Percentiles rank a stretch among this genome's conserved stretches.
phyloP scores from a whole-genome alignment of 2,888 invertebrate species.

The Priocnemis perturbator region DNA sequence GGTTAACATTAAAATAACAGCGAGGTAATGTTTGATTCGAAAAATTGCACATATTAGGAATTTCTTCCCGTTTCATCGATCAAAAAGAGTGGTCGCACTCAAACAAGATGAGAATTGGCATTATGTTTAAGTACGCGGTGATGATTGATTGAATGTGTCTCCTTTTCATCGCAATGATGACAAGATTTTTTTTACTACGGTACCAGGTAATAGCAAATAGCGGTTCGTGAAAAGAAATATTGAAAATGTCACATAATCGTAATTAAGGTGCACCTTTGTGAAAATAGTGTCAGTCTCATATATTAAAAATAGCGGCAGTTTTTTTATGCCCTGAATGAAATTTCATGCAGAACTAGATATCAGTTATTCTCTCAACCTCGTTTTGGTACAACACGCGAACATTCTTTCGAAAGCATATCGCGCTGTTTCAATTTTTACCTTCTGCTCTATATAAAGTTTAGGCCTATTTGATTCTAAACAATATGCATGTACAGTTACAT shows the following conservation, averaged over 20 bases:
- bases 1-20: slow-evolving; percentile 1
- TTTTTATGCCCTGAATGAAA: slow-evolving; percentile 60
- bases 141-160: not conserved
- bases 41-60: not conserved
- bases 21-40: not conserved
- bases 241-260: slow-evolving; percentile 15
- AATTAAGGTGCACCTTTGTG: slow-evolving; percentile 53
- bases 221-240: not conserved
- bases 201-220: not conserved
- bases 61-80: no score
- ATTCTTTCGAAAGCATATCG: not conserved
- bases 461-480: slow-evolving; percentile 33
- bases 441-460: slow-evolving; percentile 25
- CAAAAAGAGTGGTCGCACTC: no score
- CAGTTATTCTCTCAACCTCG: not conserved
- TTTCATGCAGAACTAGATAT: slow-evolving; percentile 45
- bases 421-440: slow-evolving; percentile 5
- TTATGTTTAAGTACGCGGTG: no score
- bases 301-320: slow-evolving; percentile 68
- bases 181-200: slow-evolving; percentile 16
- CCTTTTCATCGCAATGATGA: not conserved
- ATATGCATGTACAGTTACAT: slow-evolving; percentile 33
- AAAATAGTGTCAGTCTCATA: slow-evolving; percentile 68
- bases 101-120: no score
- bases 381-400: slow-evolving; percentile 25